Base-by-base conservation (phyloP, 2,888 invertebrate genomes). In the Hypomecis atomaria region DNA sequence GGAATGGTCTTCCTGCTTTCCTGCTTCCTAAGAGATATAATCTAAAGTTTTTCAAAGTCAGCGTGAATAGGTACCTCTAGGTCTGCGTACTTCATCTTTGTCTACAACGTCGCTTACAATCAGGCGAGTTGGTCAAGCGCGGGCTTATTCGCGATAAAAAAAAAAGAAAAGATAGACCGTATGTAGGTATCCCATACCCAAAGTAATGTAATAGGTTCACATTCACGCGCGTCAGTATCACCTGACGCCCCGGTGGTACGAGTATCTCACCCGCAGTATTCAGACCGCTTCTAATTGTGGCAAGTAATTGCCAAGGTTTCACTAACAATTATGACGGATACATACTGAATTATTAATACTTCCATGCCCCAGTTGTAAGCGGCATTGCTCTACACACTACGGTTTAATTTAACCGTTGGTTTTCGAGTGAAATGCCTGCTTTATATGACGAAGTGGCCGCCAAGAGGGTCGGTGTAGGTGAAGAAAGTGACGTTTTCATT, bases 271-370 rank as follows among this genome's bases (percentile, higher is more conserved):
- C 71, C 72, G 73, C 62, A 70, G 85, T 85, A 90, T 88, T 88
- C 84, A 91, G 92, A 92, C 83, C 92, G 89, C 74, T 75, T 81
- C 90, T 91, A 92, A 92, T 92, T 87, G 88, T 84, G 74, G 78
- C 80, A 71, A 78, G 81, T 91, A 92, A 91, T 92, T 91, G 86
- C 85, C 66, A 78, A 81, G 83, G 87, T 91, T 92, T 92, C 92
- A 90, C 91, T 89, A 80, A 88, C 88, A 89, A 89, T 89, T 90
- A 90, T 88, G 89, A 92, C 83, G 85, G 86, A 85, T 84, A 85
- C 81, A 84, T 85, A 85, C 85, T 87, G 88, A 87, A 88, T 89
- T 90, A 88, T 86, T 87, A 89, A 87, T 87, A 82, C 77, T 76
- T 71, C 74, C 70, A 77, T 78, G 85, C 77, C 81, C 87, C 78